Base-by-base conservation (phyloP, 2,888 invertebrate genomes). In the Napeogenes sylphis region DNA sequence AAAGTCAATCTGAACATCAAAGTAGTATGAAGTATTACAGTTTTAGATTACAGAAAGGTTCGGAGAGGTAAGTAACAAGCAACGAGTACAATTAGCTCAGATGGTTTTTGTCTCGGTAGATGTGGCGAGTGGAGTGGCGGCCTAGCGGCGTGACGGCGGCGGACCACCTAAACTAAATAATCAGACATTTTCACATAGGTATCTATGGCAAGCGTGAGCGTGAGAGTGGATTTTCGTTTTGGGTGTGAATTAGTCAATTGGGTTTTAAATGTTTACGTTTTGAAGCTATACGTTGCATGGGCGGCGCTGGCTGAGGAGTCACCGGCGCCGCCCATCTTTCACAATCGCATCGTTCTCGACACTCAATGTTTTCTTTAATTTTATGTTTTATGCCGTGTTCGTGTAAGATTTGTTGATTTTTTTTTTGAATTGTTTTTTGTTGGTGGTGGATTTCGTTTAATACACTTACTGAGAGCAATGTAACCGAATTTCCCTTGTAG, bases 191-290 rank as follows among this genome's bases (percentile, higher is more conserved):
- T 88, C 88, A 88, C 90, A 90, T 91, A 90, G 90, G 90, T 91
- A 90, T 90, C 91, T 91, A 90, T 90, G 86, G 87, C 89, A 89
- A 91, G 91, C 84, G 91, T 91, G 90, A 89, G 91, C 89, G 91
- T 91, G 91, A 89, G 91, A 90, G 91, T 91, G 91, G 84, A 90
- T 88, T 90, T 90, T 87, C 87, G 87, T 90, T 90, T 90, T 87
- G 90, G 89, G 90, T 89, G 90, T 90, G 90, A 90, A 86, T 89
- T 90, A 90, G 90, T 88, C 90, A 88, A 90, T 90, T 90, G 90
- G 90, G 90, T 90, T 89, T 87, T 90, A 87, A 86, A 89, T 90
- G 90, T 90, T 90, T 90, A 85, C 88, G 84, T 90, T 90, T 90
- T 87, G 81, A 87, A 84, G 87, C 88, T 89, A 88, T 83, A 79